A percentile compares a stretch with the other conserved stretches of the same genome.
phyloP scores from a whole-genome alignment of 2,888 invertebrate species.

The Eristalinus sepulchralis region DNA sequence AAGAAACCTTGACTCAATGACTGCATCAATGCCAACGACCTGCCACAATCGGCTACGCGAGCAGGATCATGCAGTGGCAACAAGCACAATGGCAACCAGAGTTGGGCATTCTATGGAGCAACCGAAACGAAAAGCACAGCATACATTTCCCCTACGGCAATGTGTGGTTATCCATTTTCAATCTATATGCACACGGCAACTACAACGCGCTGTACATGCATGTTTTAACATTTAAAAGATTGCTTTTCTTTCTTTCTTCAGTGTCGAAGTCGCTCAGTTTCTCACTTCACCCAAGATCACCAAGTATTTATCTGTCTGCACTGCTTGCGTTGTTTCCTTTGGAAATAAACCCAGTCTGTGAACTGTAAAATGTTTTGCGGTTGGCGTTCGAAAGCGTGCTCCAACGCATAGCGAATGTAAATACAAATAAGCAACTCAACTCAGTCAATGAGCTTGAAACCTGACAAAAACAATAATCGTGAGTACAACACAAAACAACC shows the following conservation, averaged over 20 bases:
- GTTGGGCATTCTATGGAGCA: not conserved
- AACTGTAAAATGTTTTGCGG: slow-evolving; percentile 37
- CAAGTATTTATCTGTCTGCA: slow-evolving; percentile 43
- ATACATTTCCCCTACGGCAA: slow-evolving; percentile 21
- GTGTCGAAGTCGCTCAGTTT: not conserved
- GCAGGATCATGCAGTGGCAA: slow-evolving; percentile 27
- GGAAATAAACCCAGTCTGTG: slow-evolving; percentile 41
- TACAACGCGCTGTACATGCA: slow-evolving; percentile 15
- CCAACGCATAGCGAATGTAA: slow-evolving; percentile 28
- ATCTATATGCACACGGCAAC: slow-evolving; percentile 38
- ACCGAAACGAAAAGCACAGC: slow-evolving; percentile 41
- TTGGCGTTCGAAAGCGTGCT: slow-evolving; percentile 7
- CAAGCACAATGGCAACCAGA: not conserved
- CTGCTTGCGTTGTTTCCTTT: slow-evolving; percentile 42
- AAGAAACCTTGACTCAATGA: slow-evolving; percentile 81
- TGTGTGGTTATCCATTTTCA: slow-evolving; percentile 47
- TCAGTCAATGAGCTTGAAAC: slow-evolving; percentile 72
- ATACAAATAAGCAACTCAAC: slow-evolving; percentile 21
- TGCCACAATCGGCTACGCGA: slow-evolving; percentile 73
- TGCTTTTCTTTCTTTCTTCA: not conserved
- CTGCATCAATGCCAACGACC: slow-evolving; percentile 81
- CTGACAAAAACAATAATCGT: slow-evolving; percentile 55
- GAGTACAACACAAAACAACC: slow-evolving; percentile 50
- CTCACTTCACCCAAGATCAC: slow-evolving; percentile 27
- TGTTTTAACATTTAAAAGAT: slow-evolving; percentile 14